Conservation (phyloP, 2,113 vertebrate genomes). For the Melierax canorus region DNA sequence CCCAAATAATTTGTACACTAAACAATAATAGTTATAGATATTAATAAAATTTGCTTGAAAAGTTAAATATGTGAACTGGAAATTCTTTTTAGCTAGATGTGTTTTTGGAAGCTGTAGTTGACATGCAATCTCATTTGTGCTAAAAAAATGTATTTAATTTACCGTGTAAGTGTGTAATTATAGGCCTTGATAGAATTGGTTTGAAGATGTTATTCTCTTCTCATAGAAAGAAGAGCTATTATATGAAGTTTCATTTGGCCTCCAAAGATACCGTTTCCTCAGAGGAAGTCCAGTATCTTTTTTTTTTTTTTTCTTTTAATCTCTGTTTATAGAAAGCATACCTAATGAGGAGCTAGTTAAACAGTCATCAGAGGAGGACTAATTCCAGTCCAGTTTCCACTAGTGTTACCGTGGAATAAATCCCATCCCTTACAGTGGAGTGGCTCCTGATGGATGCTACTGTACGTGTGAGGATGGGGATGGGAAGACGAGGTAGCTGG, state of each 20-base stretch:
- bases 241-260: slow-evolving; percentile 51
- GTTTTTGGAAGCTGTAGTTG: slow-evolving; percentile 55
- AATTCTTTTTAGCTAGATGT: neutral
- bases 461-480: neutral
- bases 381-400: neutral
- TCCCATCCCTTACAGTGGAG: neutral
- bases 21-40: neutral
- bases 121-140: slow-evolving; percentile 40
- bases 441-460: neutral
- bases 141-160: slow-evolving; percentile 55
- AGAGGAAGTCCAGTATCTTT: neutral
- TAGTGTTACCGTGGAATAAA: neutral
- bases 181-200: slow-evolving; percentile 53
- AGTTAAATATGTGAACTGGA: slow-evolving; percentile 33
- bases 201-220: slow-evolving; percentile 57
- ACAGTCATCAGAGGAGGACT: neutral
- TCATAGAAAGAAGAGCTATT: slow-evolving; percentile 1
- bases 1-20: slow-evolving; percentile 9
- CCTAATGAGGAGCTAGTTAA: neutral
- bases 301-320: neutral
- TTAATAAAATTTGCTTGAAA: slow-evolving; percentile 49
- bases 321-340: neutral
- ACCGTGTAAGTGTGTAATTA: slow-evolving; percentile 56
- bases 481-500: neutral
- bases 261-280: slow-evolving; percentile 20